Conservation (phyloP, 2,888 invertebrate species). For the Hyalella azteca region DNA sequence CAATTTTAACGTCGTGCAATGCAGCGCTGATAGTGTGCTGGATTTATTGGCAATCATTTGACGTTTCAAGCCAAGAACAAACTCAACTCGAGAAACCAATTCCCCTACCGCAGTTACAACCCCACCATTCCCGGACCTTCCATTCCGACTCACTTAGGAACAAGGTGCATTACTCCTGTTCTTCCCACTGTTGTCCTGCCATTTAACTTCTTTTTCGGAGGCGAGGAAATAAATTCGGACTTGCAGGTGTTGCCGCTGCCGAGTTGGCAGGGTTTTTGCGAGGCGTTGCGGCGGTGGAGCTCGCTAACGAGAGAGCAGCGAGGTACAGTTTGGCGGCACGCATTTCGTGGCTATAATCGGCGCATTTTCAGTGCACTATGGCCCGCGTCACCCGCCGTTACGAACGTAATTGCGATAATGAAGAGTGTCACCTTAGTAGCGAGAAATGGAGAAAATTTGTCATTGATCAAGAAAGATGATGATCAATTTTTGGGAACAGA, state of each 20-base stretch:
- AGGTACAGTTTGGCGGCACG: background rate
- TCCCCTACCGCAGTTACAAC: background rate
- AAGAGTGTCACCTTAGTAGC: no score
- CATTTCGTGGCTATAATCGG: no score
- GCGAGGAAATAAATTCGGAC: slow-evolving; percentile 2
- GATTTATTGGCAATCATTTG: no score
- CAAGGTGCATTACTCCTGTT: background rate
- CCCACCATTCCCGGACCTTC: background rate
- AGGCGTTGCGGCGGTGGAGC: no score
- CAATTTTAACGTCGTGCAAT: no score
- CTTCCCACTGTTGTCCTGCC: slow-evolving; percentile 9
- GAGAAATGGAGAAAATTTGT: no score
- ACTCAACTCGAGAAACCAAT: background rate
- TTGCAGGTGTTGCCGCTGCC: background rate
- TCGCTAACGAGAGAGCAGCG: background rate
- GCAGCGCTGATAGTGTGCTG: no score
- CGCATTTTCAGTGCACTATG: no score
- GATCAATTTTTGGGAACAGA: no score
- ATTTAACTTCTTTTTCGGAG: slow-evolving; percentile 29
- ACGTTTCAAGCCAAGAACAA: background rate
- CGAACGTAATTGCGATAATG: no score
- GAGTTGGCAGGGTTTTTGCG: background rate
- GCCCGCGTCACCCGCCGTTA: no score
- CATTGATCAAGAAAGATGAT: no score
- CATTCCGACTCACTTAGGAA: slow-evolving; percentile 19